Base-by-base conservation (phyloP, 2,888 invertebrate genomes). In the Monoplex corrugatus region DNA sequence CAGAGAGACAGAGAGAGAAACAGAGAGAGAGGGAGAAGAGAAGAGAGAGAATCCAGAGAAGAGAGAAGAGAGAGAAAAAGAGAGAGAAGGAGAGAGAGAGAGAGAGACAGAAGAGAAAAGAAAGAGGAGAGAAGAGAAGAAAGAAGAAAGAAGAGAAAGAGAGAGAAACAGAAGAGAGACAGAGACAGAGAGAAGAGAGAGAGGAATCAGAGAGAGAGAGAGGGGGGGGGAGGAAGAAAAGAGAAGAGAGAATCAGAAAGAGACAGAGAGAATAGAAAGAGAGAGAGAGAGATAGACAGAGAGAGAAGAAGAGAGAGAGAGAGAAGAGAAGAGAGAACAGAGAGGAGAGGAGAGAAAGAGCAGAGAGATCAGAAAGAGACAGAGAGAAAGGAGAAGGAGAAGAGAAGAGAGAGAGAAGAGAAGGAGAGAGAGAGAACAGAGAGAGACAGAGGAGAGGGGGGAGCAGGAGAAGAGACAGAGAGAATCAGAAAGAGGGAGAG, bases 41-140 rank as follows among this genome's bases (percentile, higher is more conserved):
- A 13, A 68, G 68, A 68, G 68, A 68, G 16, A 68, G 68, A 68
- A 43, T 28, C 5, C 35, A 40, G 43, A 28, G 16, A 80, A n/a
- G 19, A 80, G 35, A 40, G 19, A 43, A 40, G 43, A 43, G 16
- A 80, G 35, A 40, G 28, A 43, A 19, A 80, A n/a, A 80, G 19
- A 43, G 38, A 80, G 23, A 19, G 28, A 32, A 57, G 38, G 63
- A 35, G 50, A 50, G 80, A 80, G 63, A 82, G 40, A 57, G 82
- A 78, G 57, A 80, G 38, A 43, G 28, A 80, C 82, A 87, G 50
- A 44, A n/a, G 57, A 32, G 82, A n/a, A 50, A 50, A 28, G 43
- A 57, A 19, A 80, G 63, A 78, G 40, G 50, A 63, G 63, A 63
- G 63, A 63, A 28, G 63, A 63, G 63, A 23, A 23, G 63, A 63